phyloP scores from a whole-genome alignment of 2,888 invertebrate species.

The Troilus luridus region DNA sequence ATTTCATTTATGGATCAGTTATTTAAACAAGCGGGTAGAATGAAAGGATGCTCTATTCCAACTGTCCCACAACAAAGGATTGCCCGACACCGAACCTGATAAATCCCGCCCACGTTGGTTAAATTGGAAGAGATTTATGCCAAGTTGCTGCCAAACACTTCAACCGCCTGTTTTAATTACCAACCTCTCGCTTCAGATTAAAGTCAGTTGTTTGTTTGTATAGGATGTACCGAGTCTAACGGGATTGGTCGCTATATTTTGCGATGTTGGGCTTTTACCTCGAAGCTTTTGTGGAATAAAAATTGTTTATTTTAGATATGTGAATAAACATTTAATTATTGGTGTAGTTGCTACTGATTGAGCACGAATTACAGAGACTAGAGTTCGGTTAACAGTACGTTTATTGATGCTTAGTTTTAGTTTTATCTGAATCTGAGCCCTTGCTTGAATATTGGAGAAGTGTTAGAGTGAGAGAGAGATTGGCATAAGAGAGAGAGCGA shows the following conservation, averaged over 20 bases:
- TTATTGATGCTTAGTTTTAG: too few relatives aligned
- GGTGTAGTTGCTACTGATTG: too few relatives aligned
- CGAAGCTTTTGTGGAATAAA: neutral
- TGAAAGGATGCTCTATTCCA: too few relatives aligned
- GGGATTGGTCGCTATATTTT: neutral
- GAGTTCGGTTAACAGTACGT: too few relatives aligned
- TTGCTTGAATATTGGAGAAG: too few relatives aligned
- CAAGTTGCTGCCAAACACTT: slow-evolving; percentile 9
- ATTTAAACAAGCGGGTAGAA: too few relatives aligned
- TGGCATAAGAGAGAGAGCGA: too few relatives aligned
- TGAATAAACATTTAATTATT: neutral
- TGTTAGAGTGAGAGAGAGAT: too few relatives aligned
- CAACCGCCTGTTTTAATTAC: slow-evolving; percentile 19
- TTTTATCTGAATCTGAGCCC: too few relatives aligned
- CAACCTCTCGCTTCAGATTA: slow-evolving; percentile 8
- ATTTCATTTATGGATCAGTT: too few relatives aligned
- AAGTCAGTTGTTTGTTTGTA: neutral
- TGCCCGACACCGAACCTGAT: neutral
- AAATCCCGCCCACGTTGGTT: neutral
- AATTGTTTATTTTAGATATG: neutral
- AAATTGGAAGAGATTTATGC: slow-evolving; percentile 16
- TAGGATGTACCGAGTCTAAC: neutral
- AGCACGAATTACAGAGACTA: too few relatives aligned
- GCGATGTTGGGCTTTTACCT: too few relatives aligned
- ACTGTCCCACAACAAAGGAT: neutral